Evolutionary conservation across 2,113 vertebrate species (phyloP).

Genomic region (Tachycineta bicolor): DNA sequence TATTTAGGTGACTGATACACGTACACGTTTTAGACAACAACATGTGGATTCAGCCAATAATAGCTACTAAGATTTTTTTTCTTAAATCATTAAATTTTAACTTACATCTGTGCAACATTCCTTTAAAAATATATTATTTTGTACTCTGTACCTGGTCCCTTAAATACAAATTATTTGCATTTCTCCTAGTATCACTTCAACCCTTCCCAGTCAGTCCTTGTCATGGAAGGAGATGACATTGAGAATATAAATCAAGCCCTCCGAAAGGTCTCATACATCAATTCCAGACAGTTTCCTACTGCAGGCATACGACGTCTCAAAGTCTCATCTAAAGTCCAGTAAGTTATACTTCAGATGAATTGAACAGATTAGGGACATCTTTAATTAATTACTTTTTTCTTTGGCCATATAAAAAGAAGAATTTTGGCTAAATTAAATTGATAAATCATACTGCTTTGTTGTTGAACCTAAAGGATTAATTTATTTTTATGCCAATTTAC

Average conservation of each 20-base stretch:
- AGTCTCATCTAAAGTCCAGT: constrained; percentile 94
- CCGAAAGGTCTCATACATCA: constrained; percentile 95
- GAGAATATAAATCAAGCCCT: constrained; percentile 90
- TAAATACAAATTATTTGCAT: neutral
- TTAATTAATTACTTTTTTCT: neutral
- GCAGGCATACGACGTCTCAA: constrained; percentile 86
- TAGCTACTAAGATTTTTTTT: neutral
- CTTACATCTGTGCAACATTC: neutral
- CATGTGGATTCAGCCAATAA: neutral
- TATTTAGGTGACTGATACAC: neutral
- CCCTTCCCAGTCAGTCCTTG: constrained; percentile 93
- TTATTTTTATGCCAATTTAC: neutral
- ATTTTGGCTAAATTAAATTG: neutral
- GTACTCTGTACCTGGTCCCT: neutral
- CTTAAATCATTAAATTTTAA: neutral
- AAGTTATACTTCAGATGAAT: constrained; percentile 67
- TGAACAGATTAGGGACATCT: neutral
- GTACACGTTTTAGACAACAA: neutral
- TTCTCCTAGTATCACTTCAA: constrained; percentile 94
- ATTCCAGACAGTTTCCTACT: constrained; percentile 94
- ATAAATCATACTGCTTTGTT: neutral
- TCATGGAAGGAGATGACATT: constrained; percentile 95
- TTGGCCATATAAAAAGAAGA: neutral
- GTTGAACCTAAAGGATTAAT: neutral
- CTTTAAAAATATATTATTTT: neutral